These are phyloP conservation scores for Coenobita brevimanus DNA, from an alignment of 1,140 invertebrate genomes.

Conservation along the genomic window DNA sequence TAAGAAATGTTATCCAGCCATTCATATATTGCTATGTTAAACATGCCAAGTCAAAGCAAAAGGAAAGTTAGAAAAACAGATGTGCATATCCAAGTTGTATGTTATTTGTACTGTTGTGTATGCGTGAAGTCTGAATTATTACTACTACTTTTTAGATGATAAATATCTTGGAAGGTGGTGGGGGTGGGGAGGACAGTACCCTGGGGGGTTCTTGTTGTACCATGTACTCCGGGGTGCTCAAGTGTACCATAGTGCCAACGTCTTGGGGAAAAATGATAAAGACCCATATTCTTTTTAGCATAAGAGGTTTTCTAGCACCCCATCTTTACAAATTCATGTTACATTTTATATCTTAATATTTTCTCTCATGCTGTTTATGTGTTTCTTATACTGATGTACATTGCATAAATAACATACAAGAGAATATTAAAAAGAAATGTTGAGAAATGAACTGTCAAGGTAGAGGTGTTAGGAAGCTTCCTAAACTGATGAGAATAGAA, in stretches of 20 bases:
- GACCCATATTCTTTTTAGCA: too few species aligned
- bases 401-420: too few species aligned
- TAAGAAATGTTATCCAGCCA: slow-evolving; percentile 67
- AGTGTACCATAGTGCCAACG: slow-evolving; percentile 45
- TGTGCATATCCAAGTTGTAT: slow-evolving; percentile 67
- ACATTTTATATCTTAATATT: too few species aligned
- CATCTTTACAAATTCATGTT: too few species aligned
- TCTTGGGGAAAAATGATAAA: slow-evolving; percentile 10
- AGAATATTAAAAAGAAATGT: too few species aligned
- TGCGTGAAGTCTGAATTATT: slow-evolving; percentile 67
- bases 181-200: slow-evolving; percentile 54
- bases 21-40: slow-evolving; percentile 64
- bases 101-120: slow-evolving; percentile 67
- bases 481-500: too few species aligned
- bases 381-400: too few species aligned
- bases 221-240: slow-evolving; percentile 28
- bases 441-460: too few species aligned
- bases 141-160: slow-evolving; percentile 59
- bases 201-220: background rate
- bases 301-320: too few species aligned
- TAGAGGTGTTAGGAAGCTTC: too few species aligned
- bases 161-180: slow-evolving; percentile 67
- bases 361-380: too few species aligned
- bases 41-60: slow-evolving; percentile 58
- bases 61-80: too few species aligned